Evolutionary conservation across 2,113 vertebrate genomes (phyloP).

Genomic region (Felis catus): F.catus_Fca126_mat1.0 CM031412.1:17444001-17444500

Average conservation of each 20-base stretch:
- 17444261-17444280: too few species aligned
- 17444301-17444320: neutral
- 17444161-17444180: neutral
- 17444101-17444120: neutral
- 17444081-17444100: neutral
- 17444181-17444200: neutral
- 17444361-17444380: neutral
- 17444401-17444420: neutral
- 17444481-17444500: neutral
- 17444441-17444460: neutral
- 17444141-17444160: neutral
- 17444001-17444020: neutral
- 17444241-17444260: neutral
- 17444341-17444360: neutral
- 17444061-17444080: neutral
- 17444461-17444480: neutral
- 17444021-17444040: neutral
- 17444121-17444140: neutral
- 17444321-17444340: neutral
- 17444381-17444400: neutral
- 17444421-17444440: neutral
- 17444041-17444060: neutral
- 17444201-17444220: neutral
- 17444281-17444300: neutral
- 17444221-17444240: neutral